phyloP scores from a whole-genome alignment of 2,797 vertebrate genomes.

The Silurus lanzhouensis region DNA sequence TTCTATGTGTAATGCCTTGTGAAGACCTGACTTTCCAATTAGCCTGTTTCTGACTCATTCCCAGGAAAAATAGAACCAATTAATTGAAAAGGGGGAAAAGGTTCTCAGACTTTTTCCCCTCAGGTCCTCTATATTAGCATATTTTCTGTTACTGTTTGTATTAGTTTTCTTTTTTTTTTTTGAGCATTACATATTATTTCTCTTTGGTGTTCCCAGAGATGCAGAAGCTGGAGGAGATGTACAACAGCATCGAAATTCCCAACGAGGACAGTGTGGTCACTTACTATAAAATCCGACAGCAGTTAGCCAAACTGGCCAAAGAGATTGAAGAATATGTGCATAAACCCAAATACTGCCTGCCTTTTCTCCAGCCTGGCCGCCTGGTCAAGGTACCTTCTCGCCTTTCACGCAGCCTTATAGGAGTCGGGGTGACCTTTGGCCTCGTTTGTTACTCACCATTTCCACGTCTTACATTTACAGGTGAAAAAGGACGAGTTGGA shows the following conservation, averaged over 20 bases:
- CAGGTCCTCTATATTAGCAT: background rate
- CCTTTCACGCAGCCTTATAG: background rate
- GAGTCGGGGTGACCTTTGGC: background rate
- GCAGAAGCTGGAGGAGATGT: slow-evolving; percentile 87
- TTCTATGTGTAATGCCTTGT: background rate
- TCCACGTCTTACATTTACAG: slow-evolving; percentile 63
- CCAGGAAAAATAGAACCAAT: background rate
- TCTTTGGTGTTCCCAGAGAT: slow-evolving; percentile 74
- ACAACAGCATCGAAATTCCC: slow-evolving; percentile 89
- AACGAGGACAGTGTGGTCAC: slow-evolving; percentile 92
- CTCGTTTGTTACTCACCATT: background rate
- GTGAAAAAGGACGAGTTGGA: slow-evolving; percentile 91
- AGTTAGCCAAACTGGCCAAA: slow-evolving; percentile 90
- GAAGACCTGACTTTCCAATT: background rate
- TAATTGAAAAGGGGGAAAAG: no score
- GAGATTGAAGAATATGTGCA: slow-evolving; percentile 95
- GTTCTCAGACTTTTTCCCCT: background rate
- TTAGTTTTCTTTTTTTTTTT: background rate
- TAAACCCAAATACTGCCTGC: slow-evolving; percentile 94
- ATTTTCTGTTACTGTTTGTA: background rate
- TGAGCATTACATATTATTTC: background rate
- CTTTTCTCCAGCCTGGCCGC: slow-evolving; percentile 93
- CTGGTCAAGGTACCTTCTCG: slow-evolving; percentile 83
- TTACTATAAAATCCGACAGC: slow-evolving; percentile 95
- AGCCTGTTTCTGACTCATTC: background rate